These are phyloP conservation scores for Onychostoma macrolepis DNA, from an alignment of 2,113 vertebrate species.

Conservation along the genomic window DNA sequence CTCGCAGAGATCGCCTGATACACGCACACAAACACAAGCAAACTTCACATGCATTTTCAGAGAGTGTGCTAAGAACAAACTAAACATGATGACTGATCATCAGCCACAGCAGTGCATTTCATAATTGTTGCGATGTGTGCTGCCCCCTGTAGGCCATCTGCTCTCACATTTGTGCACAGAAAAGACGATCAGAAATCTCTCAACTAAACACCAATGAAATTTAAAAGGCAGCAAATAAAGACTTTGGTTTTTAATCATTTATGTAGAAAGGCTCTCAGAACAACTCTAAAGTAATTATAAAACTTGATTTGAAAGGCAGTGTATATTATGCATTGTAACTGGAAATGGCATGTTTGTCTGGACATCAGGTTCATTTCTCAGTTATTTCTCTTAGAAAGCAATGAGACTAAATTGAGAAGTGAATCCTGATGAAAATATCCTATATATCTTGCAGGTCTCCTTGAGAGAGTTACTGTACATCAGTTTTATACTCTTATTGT, in stretches of 20 bases:
- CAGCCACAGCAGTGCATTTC: background rate
- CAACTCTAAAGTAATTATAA: background rate
- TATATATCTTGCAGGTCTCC: background rate
- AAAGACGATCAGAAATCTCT: background rate
- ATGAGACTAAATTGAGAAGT: background rate
- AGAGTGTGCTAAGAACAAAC: background rate
- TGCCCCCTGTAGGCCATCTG: constrained; percentile 15
- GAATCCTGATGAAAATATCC: background rate
- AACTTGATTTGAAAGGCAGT: background rate
- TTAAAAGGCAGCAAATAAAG: background rate
- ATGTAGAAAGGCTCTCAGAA: background rate
- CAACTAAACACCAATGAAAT: background rate
- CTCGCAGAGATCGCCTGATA: background rate
- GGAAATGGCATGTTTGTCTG: background rate
- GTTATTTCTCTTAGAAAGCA: background rate
- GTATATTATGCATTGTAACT: background rate
- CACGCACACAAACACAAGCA: background rate
- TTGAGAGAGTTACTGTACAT: background rate
- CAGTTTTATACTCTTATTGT: no score
- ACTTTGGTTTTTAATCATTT: background rate
- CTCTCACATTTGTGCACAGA: background rate
- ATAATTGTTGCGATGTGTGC: background rate
- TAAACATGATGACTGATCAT: background rate
- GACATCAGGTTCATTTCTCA: background rate
- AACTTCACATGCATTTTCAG: background rate